Evolutionary conservation across 2,797 vertebrate species (phyloP).

Genomic region (Dendrocincla fuliginosa): DNA sequence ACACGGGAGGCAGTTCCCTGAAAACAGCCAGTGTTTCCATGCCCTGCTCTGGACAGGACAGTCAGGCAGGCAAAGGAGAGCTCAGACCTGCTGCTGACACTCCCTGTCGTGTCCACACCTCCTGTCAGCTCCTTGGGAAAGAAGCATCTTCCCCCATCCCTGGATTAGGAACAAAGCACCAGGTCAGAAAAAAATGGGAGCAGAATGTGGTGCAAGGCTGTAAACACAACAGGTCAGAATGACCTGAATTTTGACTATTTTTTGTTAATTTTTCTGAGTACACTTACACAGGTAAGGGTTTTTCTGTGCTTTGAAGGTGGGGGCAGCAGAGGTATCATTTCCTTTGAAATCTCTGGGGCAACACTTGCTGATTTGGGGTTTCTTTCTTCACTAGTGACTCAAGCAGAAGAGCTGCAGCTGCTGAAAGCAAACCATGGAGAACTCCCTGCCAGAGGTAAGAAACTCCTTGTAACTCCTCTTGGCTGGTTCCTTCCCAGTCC

Average conservation of each 20-base stretch:
- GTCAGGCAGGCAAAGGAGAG: background rate
- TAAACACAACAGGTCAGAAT: background rate
- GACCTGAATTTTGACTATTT: background rate
- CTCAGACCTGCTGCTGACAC: background rate
- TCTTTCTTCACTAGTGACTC: constrained; percentile 68
- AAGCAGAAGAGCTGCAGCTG: constrained; percentile 60
- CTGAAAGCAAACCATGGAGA: constrained; percentile 27
- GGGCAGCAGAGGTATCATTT: background rate
- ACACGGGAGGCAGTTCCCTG: background rate
- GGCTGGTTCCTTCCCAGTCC: background rate
- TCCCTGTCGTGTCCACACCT: background rate
- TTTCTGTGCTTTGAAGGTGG: background rate
- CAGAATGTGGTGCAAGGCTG: background rate
- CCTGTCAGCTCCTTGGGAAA: background rate
- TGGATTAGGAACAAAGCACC: background rate
- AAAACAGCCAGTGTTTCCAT: background rate
- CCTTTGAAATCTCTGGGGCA: background rate
- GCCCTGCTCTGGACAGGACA: background rate
- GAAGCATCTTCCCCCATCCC: background rate
- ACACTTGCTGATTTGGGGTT: background rate
- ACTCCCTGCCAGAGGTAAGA: constrained; percentile 61
- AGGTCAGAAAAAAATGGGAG: background rate
- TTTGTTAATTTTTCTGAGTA: background rate
- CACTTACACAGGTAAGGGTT: background rate
- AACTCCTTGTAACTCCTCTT: constrained; percentile 16